Base-by-base conservation (phyloP, 2,797 vertebrate genomes). In the Molossus alvarezi region DNA sequence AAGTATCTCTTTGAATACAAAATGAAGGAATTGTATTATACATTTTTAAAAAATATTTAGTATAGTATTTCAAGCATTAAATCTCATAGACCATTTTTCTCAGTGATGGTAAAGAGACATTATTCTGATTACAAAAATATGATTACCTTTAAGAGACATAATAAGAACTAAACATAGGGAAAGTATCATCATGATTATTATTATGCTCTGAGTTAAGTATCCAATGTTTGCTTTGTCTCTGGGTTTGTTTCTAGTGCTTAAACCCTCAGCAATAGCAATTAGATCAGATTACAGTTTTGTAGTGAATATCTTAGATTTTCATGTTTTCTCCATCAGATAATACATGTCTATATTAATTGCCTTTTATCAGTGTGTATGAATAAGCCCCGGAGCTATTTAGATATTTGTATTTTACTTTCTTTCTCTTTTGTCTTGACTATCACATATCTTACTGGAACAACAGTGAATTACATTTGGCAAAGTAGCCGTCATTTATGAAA, bases 261-360 rank as follows among this genome's bases (percentile, higher is more conserved):
- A 92, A 67, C 0, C 6, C 12, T 90, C 21, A 9, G 23, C 92
- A 65, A 60, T 21, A 91, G 25, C 23, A 80, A 84, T 94, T 80
- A 96, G 20, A 71, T 88, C 11, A 64, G 2, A 77, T 77, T 87
- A 21, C 27, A 17, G 48, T 45, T 84, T 45, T 67, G 4, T 51
- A 62, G 45, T 33, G 11, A 5, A 29, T 75, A 57, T 91, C n/a
- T 97, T 97, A 96, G 77, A 90, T 96, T 67, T 97, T n/a, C 3
- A 60, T 93, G 21, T 21, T 2, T 95, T 96, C 90, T 85, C 21
- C 14, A 95, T 71, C 64, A 91, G 84, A 86, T 23, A 77, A 82
- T 83, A 94, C 33, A 51, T 58, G 86, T 62, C 21, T 89, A n/a
- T 88, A n/a, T 84, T 92, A 94, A 60, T 82, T 60, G 79, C 62